Evolutionary conservation across 2,888 invertebrate species (phyloP).

Genomic region (Ormyrus labotus): DNA sequence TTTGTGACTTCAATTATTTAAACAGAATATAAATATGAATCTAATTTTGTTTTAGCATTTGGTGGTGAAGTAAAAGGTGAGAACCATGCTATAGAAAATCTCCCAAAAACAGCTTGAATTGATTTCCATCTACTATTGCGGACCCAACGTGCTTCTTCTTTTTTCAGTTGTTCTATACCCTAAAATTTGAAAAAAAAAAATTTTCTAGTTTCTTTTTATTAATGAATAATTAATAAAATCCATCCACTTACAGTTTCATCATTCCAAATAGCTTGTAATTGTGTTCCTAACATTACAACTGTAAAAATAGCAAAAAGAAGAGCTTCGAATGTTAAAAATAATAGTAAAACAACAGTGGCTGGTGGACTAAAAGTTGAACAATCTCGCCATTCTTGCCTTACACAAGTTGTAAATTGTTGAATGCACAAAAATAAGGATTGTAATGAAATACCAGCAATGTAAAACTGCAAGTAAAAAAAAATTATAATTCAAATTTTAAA

Average conservation of each 20-base stretch:
- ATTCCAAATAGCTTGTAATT: constrained; percentile 97
- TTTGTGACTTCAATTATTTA: constrained; percentile 73
- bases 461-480: constrained; percentile 84
- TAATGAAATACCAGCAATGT: constrained; percentile 96
- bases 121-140: constrained; percentile 96
- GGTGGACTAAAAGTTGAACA: constrained; percentile 96
- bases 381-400: constrained; percentile 95
- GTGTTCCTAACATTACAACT: constrained; percentile 97
- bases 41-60: constrained; percentile 85
- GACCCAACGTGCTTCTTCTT: constrained; percentile 95
- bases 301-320: constrained; percentile 98
- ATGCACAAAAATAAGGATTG: constrained; percentile 95
- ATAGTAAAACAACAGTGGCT: constrained; percentile 92
- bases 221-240: background rate
- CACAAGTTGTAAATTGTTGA: constrained; percentile 95
- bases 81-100: constrained; percentile 96
- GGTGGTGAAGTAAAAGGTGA: constrained; percentile 93
- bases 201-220: constrained; percentile 6
- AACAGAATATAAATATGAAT: constrained; percentile 90
- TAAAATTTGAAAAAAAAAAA: constrained; percentile 71
- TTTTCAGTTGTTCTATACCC: constrained; percentile 98
- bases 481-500: constrained; percentile 6
- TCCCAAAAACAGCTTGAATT: constrained; percentile 96
- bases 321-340: constrained; percentile 95
- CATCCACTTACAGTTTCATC: constrained; percentile 91